These are phyloP conservation scores for Apis dorsata DNA, from an alignment of 1,140 invertebrate species.

Conservation along the genomic window DNA sequence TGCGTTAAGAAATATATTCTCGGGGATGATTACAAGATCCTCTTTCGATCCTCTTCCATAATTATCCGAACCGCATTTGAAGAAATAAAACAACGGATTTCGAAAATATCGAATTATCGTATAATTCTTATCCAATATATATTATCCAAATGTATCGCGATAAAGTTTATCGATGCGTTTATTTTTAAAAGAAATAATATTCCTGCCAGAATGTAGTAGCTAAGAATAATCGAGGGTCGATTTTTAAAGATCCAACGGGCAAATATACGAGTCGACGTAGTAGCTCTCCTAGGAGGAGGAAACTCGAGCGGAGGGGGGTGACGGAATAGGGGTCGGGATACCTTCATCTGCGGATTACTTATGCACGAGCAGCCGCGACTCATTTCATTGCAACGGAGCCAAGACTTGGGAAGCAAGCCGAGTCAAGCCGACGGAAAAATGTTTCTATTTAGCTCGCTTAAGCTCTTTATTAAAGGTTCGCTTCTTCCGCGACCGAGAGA, in stretches of 20 bases:
- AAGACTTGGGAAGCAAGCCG: conserved; percentile 58
- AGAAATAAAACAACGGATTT: no score
- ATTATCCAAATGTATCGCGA: no score
- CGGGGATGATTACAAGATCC: conserved; percentile 24
- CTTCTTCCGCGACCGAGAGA: conserved; percentile 54
- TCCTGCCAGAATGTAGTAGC: neutral
- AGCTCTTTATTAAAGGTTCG: conserved; percentile 76
- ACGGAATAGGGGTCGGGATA: conserved; percentile 54
- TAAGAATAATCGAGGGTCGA: conserved; percentile 12
- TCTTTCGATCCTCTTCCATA: neutral
- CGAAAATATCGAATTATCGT: no score
- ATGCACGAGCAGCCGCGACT: conserved; percentile 74
- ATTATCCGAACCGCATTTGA: neutral
- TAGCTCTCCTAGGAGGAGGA: conserved; percentile 51
- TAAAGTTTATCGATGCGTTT: no score
- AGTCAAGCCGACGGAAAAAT: conserved; percentile 74
- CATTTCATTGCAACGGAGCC: conserved; percentile 71
- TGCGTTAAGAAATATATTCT: conserved; percentile 45
- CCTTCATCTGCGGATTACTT: conserved; percentile 73
- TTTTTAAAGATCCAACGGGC: conserved; percentile 47
- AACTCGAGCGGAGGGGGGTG: conserved; percentile 17
- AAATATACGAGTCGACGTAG: conserved; percentile 55
- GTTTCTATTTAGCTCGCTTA: conserved; percentile 78
- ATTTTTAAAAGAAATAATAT: no score
- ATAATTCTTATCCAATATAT: no score